Conservation (phyloP, 2,888 invertebrate species). For the Hirtodrosophila confusa region DNA sequence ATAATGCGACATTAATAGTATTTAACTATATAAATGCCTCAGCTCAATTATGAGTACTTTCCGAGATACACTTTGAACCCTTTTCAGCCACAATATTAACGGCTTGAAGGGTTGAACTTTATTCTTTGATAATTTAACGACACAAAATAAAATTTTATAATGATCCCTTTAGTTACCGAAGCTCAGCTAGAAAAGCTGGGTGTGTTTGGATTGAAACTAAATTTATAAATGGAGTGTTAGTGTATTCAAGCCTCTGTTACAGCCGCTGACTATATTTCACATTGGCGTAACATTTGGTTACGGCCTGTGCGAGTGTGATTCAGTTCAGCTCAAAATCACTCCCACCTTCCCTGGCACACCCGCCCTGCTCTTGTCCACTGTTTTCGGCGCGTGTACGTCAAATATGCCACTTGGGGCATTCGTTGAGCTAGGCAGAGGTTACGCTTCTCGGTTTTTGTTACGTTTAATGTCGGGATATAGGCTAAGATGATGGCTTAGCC, state of each 20-base stretch:
- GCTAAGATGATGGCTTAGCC: constrained; percentile 33
- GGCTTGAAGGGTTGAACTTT: no score
- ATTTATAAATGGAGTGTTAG: background rate
- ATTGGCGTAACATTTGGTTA: constrained; percentile 37
- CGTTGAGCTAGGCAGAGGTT: constrained; percentile 52
- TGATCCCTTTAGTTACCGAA: no score
- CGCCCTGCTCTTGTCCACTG: background rate
- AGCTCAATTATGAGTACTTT: no score
- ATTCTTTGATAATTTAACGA: no score
- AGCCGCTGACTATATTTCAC: constrained; percentile 13
- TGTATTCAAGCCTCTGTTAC: constrained; percentile 15
- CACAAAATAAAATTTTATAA: no score
- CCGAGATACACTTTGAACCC: no score
- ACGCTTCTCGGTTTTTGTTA: constrained; percentile 59
- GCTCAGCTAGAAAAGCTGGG: no score
- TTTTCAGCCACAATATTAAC: no score
- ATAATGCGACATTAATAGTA: no score
- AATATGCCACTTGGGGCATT: constrained; percentile 61
- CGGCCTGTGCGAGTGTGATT: constrained; percentile 30
- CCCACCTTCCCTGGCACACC: background rate
- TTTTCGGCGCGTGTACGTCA: constrained; percentile 60
- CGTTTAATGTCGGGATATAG: constrained; percentile 35
- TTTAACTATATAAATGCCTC: no score
- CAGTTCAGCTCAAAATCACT: constrained; percentile 22
- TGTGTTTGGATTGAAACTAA: no score